Evolutionary conservation across 2,888 invertebrate genomes (phyloP), one percentile per base, ranked within the genome.

Genomic region (Apodemia hepburni): DNA sequence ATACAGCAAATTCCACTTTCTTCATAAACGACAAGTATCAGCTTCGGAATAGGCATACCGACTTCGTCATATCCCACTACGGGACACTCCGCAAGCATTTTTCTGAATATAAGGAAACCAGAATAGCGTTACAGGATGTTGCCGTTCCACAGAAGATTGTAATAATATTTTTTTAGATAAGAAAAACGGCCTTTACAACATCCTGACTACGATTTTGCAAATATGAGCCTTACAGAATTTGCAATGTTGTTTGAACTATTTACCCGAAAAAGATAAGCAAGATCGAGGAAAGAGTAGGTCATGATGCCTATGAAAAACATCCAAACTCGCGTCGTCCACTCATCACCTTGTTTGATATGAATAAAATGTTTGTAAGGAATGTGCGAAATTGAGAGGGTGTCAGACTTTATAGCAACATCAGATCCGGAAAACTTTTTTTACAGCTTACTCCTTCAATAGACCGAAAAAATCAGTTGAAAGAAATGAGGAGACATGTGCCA

Each of bases 361-460:
- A 17, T 27, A 65, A 65, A 65, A 65, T 65, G 63, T 57, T 59
- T 15, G 60, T 63, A 54, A 65, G 65, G 54, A 65, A 61, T 54
- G 35, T 58, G 63, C 18, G 61, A 58, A 58, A 58, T 62, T 66
- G 64, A 67, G 66, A 27, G 71, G 66, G 61, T 67, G 68, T 65
- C 69, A 38, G 62, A 71, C 64, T 77, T 77, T 59, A 66, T 72
- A 61, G 70, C 69, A 62, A n/a, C 69, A 33, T 60, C 69, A n/a
- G 74, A 76, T 71, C 71, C 74, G 64, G 76, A 75, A 61, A 69
- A 69, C 61, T 75, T 65, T 70, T 76, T 66, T 63, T 74, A 76
- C 65, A 75, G 74, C 62, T 69, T 77, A 60, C 70, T 78, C 15
- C 22, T 75, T 45, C 71, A 73, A 58, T 73, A 74, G 66, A 65